phyloP scores from a whole-genome alignment of 1,140 invertebrate species.

The Nymphalis io region DNA sequence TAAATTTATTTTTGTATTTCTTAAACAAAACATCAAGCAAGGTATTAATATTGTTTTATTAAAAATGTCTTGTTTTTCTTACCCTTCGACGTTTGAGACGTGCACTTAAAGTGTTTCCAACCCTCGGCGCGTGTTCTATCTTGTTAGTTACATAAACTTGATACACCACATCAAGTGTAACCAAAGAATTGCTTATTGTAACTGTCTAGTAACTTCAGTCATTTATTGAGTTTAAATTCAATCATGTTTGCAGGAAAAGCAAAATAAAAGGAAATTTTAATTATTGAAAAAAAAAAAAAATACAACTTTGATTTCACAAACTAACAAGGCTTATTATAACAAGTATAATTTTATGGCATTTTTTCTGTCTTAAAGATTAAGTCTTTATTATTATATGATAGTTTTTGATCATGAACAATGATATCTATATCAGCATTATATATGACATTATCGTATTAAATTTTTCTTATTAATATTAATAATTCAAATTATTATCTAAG shows the following conservation, averaged over 20 bases:
- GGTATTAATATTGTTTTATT: not conserved
- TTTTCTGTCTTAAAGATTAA: too few species aligned
- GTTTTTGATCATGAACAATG: too few species aligned
- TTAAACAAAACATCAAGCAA: too few species aligned
- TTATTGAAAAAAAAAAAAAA: too few species aligned
- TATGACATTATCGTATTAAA: not conserved
- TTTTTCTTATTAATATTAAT: too few species aligned
- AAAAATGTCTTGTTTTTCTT: conserved; percentile 20
- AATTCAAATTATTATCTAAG: conserved; percentile 2
- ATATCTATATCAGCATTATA: not conserved
- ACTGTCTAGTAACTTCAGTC: not conserved
- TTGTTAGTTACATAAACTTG: conserved; percentile 37
- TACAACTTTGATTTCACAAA: too few species aligned
- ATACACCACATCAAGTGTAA: conserved; percentile 22
- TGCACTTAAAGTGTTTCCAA: conserved; percentile 38
- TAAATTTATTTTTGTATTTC: too few species aligned
- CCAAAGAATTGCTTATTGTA: not conserved
- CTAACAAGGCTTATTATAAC: too few species aligned
- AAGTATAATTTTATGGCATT: too few species aligned
- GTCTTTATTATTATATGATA: too few species aligned
- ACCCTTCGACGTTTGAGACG: conserved; percentile 16
- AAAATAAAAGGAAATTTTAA: too few species aligned
- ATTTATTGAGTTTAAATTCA: not conserved
- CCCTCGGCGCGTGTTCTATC: conserved; percentile 29
- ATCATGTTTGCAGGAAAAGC: too few species aligned